Conservation (phyloP, 2,113 vertebrate genomes). For the Chascanopsetta lugubris region DNA sequence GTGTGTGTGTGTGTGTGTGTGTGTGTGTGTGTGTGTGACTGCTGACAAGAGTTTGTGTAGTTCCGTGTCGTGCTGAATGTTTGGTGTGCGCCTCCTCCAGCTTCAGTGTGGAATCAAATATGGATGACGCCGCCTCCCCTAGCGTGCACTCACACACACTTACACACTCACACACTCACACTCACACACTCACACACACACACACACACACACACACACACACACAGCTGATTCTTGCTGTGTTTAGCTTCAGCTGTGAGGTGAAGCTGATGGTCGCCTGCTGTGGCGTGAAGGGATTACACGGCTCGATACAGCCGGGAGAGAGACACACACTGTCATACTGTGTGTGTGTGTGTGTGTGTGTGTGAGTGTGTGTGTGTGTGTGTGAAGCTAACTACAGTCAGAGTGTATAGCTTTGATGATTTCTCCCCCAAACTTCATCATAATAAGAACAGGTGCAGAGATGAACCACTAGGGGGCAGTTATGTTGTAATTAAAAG, state of each 20-base stretch:
- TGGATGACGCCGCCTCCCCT: conserved; percentile 50
- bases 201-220: conserved; percentile 16
- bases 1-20: no score
- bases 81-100: no score
- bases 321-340: conserved; percentile 46
- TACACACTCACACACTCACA: conserved; percentile 16
- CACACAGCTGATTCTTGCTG: conserved; percentile 19
- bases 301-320: conserved; percentile 15
- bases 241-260: conserved; percentile 8
- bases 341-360: conserved; percentile 17
- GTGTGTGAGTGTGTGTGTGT: conserved; percentile 1
- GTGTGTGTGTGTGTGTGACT: no score
- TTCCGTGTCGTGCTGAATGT: conserved; percentile 16
- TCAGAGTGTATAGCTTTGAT: no score
- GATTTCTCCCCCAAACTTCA: no score
- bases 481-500: no score
- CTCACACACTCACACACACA: conserved; percentile 5
- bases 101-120: conserved; percentile 58
- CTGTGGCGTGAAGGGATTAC: conserved; percentile 41
- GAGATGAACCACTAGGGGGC: no score
- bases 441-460: no score
- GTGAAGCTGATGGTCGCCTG: conserved; percentile 33
- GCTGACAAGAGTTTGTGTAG: not conserved
- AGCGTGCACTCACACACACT: not conserved
- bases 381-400: no score